Base-by-base conservation (phyloP, 2,888 invertebrate species). In the Drosophila setosimentum region DNA sequence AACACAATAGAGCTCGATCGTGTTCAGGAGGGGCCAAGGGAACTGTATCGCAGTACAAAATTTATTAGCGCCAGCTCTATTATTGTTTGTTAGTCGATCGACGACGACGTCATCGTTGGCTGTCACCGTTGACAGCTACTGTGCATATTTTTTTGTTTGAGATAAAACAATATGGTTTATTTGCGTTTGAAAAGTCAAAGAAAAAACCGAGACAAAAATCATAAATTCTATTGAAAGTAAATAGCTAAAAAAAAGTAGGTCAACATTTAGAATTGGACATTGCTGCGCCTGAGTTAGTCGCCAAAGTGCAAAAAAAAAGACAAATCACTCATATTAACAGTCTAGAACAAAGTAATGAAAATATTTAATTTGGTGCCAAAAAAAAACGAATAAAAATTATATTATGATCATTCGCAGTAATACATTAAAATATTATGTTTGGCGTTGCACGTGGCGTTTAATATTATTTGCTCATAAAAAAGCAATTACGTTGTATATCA, bases 141-240 rank as follows among this genome's bases (percentile, higher is more conserved):
- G 78, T 73, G 45, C 53, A 61, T 76, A 61, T 60, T 33, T 54
- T 45, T 21, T 29, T 42, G n/a, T n/a, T n/a, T n/a, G 5, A 71
- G 49, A 65, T 55, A 68, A 72, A 72, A 68, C 48, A 60, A 33
- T 29, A 62, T 60, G 65, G 29, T 71, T 73, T 73, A 73, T 80
- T 80, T 73, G 71, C 42, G 59, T 30, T 45, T 66, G 66, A 49
- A 45, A 70, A 67, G 18, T 16, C 2, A 10, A 10, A 18, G 18
- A 35, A 27, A 24, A 33, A 72, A 57, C 49, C 3, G 29, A 29
- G 73, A 53, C 29, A 68, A 68, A 68, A 72, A 69, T 65, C 78
- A 75, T 87, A 80, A 74, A 84, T 77, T 80, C 72, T 77, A 88
- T 87, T 87, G 85, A 89, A 85, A 87, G 77, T 73, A 75, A 83